phyloP scores from a whole-genome alignment of 1,140 invertebrate species.

The Drosophila lowei region DNA sequence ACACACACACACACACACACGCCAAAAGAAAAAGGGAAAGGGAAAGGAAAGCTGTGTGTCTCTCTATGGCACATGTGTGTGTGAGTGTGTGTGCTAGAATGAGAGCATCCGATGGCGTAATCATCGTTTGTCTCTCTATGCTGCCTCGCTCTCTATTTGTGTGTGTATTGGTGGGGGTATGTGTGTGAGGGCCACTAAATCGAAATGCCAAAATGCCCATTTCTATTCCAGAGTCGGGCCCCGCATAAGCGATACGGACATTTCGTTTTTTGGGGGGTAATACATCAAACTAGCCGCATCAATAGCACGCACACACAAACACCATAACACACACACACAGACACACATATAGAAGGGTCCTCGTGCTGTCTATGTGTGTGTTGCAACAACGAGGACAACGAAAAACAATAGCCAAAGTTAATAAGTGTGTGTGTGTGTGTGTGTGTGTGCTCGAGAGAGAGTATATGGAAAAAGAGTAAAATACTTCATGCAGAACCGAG shows the following conservation, averaged over 20 bases:
- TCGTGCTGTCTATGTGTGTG: slow-evolving; percentile 4
- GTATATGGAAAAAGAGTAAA: slow-evolving; percentile 76
- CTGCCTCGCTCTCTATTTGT: slow-evolving; percentile 9
- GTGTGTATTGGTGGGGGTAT: slow-evolving; percentile 11
- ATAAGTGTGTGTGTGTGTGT: slow-evolving; percentile 50
- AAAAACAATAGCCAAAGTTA: slow-evolving; percentile 77
- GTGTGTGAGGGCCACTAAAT: slow-evolving; percentile 65
- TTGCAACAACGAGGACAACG: slow-evolving; percentile 72
- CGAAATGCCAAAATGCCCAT: slow-evolving; percentile 82
- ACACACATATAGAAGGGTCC: slow-evolving; percentile 9
- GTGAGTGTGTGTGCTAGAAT: slow-evolving; percentile 53
- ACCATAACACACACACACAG: slow-evolving; percentile 57
- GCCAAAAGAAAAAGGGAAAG: slow-evolving; percentile 3
- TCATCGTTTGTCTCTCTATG: slow-evolving; percentile 76
- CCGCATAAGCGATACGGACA: slow-evolving; percentile 82
- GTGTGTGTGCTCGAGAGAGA: slow-evolving; percentile 34
- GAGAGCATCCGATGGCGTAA: slow-evolving; percentile 78
- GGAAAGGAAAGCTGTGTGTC: slow-evolving; percentile 6
- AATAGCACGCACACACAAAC: slow-evolving; percentile 71
- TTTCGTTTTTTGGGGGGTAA: slow-evolving; percentile 80
- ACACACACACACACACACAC: no score
- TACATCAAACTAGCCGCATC: slow-evolving; percentile 82
- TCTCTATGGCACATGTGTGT: background rate
- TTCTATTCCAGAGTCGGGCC: slow-evolving; percentile 76
- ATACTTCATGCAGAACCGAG: slow-evolving; percentile 78